Evolutionary conservation across 1,140 invertebrate species (phyloP), one percentile per base, ranked within the genome.

Genomic region (Apis mellifera): DNA sequence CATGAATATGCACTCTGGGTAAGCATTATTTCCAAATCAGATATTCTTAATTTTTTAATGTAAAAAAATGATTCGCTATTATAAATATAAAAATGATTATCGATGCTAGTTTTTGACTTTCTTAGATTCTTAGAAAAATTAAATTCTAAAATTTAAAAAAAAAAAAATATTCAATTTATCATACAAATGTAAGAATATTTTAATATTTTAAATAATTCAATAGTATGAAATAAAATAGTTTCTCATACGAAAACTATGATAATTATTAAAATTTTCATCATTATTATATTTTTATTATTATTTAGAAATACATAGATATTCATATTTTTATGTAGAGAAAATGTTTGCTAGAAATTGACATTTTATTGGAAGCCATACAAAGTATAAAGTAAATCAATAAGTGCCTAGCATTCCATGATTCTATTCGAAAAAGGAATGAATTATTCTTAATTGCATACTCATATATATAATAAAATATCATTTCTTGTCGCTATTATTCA

Each of bases 1-100:
- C 92, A 97, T 97, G 72, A 91, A 94, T 91, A 89, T 96, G 96
- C 93, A 96, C 95, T 68, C 96, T 95, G 95, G 96, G 94, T 94
- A 82, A 91, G 83, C 84, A 59, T 32, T 19, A n/a, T n/a, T 60
- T 69, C 2, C 12, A 26, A 42, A 66, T 12, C 13, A 4, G 3
- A 32, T 5, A 26, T 13, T 21, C 21, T 48, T 66, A 19, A 52
- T 17, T 7, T 54, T 11, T n/a, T 19, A 5, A 23, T n/a, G 52
- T 21, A 8, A n/a, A 60, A n/a, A 5, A 62, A 62, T 0, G 2
- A 60, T n/a, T 7, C 9, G 13, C 1, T 2, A 26, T 26, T 26
- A 3, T 62, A 23, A 15, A 23, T 15, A 23, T 15, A 42, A 42
- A 42, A 42, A 42, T 42, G 4, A 62, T 62, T n/a, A 23, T 9